Base-by-base conservation (phyloP, 2,888 invertebrate species). In the Gerris lacustris region DNA sequence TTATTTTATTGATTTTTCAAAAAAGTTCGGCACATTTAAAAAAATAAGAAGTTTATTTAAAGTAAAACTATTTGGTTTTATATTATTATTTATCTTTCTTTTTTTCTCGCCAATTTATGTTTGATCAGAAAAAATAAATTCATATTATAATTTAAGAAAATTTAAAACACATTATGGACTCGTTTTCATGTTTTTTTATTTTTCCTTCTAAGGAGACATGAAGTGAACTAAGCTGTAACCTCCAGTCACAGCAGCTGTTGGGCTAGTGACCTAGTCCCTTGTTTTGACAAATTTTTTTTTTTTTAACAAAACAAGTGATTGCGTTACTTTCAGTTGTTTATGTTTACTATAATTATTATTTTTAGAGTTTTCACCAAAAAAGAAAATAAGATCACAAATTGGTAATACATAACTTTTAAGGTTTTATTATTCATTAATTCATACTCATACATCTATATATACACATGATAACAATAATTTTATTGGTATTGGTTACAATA, bases 221-320 rank as follows among this genome's bases (percentile, higher is more conserved):
- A 64, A 18, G 64, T 64, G 64, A 64, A 64, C 9, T 17, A n/a
- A 31, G 64, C 64, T 64, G 64, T 64, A 64, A 18, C 64, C 31
- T n/a, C 31, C 7, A 64, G 6, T 73, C 73, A 73, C 73, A 73
- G 68, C 73, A 69, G 72, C 73, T 73, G 73, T 73, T 73, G 73
- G 73, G 72, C 73, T 55, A 63, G 31, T 31, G 44, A 11, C 9
- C 15, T 55, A 47, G 73, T 73, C 73, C 73, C 73, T 72, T 73
- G 73, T 73, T 73, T 68, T 66, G 55, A 15, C 15, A 55, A 11
- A 15, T 9, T 55, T 15, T 55, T 11, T 4, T 31, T 31, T 31
- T 31, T 31, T 31, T 31, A 31, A 31, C 31, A 55, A 9, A 55
- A 55, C 55, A 55, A 55, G 55, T 55, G 55, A 55, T 55, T 55